Percentiles rank a stretch among this genome's conserved stretches.
phyloP scores from a whole-genome alignment of 1,140 invertebrate genomes.

The Mesaphorura yosii region DNA sequence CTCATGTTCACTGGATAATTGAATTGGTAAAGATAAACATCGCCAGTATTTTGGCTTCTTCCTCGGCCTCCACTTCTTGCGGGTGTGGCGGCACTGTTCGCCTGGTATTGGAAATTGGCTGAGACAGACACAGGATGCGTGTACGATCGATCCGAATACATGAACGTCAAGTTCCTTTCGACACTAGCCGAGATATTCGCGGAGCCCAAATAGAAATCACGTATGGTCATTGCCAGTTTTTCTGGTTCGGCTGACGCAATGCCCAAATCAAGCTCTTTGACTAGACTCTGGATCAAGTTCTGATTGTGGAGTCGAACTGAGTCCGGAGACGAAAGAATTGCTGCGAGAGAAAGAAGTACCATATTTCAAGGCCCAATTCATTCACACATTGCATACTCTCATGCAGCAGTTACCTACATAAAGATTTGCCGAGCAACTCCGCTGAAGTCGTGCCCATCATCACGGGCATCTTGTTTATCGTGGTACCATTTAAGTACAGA shows the following conservation, averaged over 20 bases:
- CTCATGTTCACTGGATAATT: too few relatives aligned
- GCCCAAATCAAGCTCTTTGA: not conserved
- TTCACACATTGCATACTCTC: not conserved
- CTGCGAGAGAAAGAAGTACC: too few relatives aligned
- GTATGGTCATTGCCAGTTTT: not conserved
- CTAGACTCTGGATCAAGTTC: not conserved
- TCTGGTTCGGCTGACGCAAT: not conserved
- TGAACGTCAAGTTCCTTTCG: not conserved
- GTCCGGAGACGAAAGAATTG: not conserved
- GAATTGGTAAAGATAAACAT: too few relatives aligned
- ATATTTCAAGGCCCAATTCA: not conserved
- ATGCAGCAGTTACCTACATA: not conserved
- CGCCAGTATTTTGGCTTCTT: too few relatives aligned
- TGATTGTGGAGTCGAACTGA: not conserved
- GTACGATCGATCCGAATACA: not conserved
- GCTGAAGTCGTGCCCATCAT: not conserved
- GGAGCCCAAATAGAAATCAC: not conserved
- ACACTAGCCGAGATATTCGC: not conserved
- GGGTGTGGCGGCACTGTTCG: too few relatives aligned
- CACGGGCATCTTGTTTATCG: not conserved
- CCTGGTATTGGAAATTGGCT: not conserved
- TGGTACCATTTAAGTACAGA: not conserved
- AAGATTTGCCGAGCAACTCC: slow-evolving; percentile 1
- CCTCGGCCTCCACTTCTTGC: not conserved
- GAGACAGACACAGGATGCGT: not conserved